Base-by-base conservation (phyloP, 1,140 invertebrate species). In the Bilobella aurantiaca region DNA sequence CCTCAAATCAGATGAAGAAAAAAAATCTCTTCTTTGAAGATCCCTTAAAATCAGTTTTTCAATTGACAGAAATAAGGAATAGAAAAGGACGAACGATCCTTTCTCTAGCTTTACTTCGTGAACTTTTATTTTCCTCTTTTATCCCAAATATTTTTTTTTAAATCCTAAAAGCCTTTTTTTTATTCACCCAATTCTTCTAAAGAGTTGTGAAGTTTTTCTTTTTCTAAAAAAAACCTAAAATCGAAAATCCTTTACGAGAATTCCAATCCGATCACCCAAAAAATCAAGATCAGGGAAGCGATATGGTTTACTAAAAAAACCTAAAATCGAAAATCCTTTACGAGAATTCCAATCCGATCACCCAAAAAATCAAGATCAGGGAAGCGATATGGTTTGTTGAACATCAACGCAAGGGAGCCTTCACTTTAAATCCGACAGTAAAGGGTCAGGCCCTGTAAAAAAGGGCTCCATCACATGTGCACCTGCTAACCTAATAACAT, bases 311-410 rank as follows among this genome's bases (percentile, higher is more conserved):
- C 12, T 53, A 23, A 53, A 53, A 23, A 23, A 23, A 18, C n/a
- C 23, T 18, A 53, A 53, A 53, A 53, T 23, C 18, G 34, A 42
- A 42, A 42, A 42, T 42, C 34, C 34, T 42, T 42, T 42, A 18
- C 8, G 34, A 42, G 49, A 23, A 53, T 53, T 53, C 23, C 49
- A 53, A 53, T 53, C 49, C 49, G 49, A 53, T 53, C 49, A 53
- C 49, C 49, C 49, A 53, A 53, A 53, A 53, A 53, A 53, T 53
- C 49, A 53, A 53, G 49, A 53, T 53, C 49, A 53, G 49, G 49
- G 23, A 53, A 53, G 23, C 12, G 49, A 53, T 53, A 53, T 5
- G 12, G 49, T 16, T 53, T 23, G 23, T 5, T 53, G 21, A 53
- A 53, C n/a, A n/a, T n/a, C n/a, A n/a, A n/a, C n/a, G n/a, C n/a